Evolutionary conservation across 2,797 vertebrate species (phyloP).

Genomic region (Telmatherina bonti): DNA sequence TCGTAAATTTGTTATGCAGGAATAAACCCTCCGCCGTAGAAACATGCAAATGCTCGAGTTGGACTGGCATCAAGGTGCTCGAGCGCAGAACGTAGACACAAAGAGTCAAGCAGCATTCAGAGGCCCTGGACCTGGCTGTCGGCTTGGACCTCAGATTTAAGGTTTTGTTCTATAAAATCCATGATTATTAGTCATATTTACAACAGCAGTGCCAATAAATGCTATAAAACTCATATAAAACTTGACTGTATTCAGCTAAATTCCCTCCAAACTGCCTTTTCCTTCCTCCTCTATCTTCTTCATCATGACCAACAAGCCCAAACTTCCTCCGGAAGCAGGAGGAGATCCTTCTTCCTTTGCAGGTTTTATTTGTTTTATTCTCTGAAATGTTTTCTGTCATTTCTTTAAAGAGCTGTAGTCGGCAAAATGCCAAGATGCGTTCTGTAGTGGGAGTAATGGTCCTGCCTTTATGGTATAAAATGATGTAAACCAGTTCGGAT

Average conservation of each 20-base stretch:
- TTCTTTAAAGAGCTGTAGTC: neutral
- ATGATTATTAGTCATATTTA: neutral
- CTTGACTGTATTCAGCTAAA: too few species aligned
- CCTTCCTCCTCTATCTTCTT: neutral
- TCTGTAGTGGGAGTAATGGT: neutral
- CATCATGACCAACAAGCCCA: neutral
- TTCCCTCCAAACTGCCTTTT: too few species aligned
- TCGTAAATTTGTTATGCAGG: conserved; percentile 29
- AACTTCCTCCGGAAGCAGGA: neutral
- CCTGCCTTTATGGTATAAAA: neutral
- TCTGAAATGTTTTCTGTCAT: neutral
- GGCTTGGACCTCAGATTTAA: neutral
- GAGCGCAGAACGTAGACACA: neutral
- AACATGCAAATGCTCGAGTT: conserved; percentile 18
- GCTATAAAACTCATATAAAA: neutral
- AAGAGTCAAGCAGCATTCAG: neutral
- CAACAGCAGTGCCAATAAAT: neutral
- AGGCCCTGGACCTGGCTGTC: neutral
- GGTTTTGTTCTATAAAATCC: neutral
- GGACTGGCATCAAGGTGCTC: neutral
- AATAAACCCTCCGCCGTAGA: conserved; percentile 5
- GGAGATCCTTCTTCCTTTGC: neutral
- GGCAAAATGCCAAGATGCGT: neutral
- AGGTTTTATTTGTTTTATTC: neutral
- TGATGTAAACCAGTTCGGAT: neutral